These are phyloP conservation scores for Sipunculus nudus DNA, from an alignment of 2,888 invertebrate genomes.

Conservation along the genomic window DNA sequence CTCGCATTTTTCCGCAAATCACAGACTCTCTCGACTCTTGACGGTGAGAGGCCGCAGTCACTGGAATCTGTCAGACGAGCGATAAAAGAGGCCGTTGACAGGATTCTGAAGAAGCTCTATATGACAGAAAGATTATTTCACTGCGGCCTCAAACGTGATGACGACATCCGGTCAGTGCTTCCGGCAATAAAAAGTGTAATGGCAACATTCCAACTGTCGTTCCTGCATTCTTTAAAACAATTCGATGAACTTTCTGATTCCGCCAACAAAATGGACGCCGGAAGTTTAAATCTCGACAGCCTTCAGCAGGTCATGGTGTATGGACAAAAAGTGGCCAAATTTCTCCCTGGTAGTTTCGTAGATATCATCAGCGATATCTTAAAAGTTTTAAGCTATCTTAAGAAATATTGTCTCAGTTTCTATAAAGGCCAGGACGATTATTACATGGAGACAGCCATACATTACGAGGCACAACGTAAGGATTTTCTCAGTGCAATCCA, in stretches of 20 bases:
- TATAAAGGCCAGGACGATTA: slow-evolving; percentile 43
- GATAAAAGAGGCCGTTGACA: slow-evolving; percentile 43
- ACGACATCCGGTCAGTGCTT: slow-evolving; percentile 11
- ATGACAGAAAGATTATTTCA: slow-evolving; percentile 27
- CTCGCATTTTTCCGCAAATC: slow-evolving; percentile 52
- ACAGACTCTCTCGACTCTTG: slow-evolving; percentile 49
- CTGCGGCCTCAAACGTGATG: slow-evolving; percentile 13
- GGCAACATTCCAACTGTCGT: no score
- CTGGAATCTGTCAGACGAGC: slow-evolving; percentile 49
- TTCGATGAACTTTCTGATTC: not conserved
- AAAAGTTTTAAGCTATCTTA: slow-evolving; percentile 45
- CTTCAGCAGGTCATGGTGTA: slow-evolving; percentile 19
- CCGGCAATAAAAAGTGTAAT: slow-evolving; percentile 4
- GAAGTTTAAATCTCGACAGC: not conserved
- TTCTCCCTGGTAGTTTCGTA: slow-evolving; percentile 45
- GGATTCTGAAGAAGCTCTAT: slow-evolving; percentile 43
- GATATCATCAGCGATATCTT: slow-evolving; percentile 45
- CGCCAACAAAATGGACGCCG: not conserved
- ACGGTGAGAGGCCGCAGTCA: slow-evolving; percentile 51
- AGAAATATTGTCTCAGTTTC: slow-evolving; percentile 55
- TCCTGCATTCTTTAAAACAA: not conserved
- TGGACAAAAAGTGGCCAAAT: slow-evolving; percentile 38
- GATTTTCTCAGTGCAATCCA: slow-evolving; percentile 46
- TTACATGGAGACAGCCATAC: slow-evolving; percentile 52
- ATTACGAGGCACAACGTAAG: slow-evolving; percentile 51